Evolutionary conservation across 2,797 vertebrate species (phyloP).

Genomic region (Falco columbarius): DNA sequence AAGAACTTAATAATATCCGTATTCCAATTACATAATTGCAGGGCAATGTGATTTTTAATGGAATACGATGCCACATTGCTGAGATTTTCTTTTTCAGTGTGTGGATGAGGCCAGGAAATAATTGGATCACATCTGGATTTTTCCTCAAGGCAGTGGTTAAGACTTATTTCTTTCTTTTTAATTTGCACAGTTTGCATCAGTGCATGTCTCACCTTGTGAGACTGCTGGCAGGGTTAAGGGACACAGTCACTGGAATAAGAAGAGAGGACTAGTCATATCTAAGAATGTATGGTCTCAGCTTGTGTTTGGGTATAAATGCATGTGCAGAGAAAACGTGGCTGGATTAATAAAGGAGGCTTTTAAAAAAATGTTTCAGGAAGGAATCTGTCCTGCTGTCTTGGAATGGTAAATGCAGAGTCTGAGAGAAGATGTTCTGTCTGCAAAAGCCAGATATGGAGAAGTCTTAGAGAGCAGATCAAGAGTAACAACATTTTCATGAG

Average conservation of each 20-base stretch:
- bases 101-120: background rate
- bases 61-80: background rate
- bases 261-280: background rate
- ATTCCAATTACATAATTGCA: background rate
- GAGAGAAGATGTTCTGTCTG: background rate
- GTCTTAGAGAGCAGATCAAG: background rate
- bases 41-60: background rate
- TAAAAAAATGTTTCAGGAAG: background rate
- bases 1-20: background rate
- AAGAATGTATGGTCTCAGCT: background rate
- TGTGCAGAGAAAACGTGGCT: background rate
- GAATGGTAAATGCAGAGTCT: background rate
- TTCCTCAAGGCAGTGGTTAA: background rate
- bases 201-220: background rate
- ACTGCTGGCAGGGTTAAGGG: background rate
- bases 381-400: background rate
- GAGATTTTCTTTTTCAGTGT: background rate
- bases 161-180: background rate
- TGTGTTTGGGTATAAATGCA: background rate
- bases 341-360: background rate
- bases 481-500: background rate
- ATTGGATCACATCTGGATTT: background rate
- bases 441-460: background rate
- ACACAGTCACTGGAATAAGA: background rate
- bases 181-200: background rate